Conservation (phyloP, 1,140 invertebrate genomes). For the Apis mellifera region Amel_HAv3.1 CM009936.2:9623501-9624000, state of each 20-base stretch:
- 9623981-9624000: neutral
- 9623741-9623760: neutral
- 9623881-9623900: constrained; percentile 1
- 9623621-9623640: neutral
- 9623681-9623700: neutral
- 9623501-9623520: too few species aligned
- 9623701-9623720: constrained; percentile 18
- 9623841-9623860: constrained; percentile 2
- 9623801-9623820: constrained; percentile 4
- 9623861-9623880: neutral
- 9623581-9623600: neutral
- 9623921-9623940: neutral
- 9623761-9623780: constrained; percentile 11
- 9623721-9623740: constrained; percentile 17
- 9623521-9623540: too few species aligned
- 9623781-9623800: neutral
- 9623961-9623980: neutral
- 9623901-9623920: neutral
- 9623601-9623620: neutral
- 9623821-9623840: constrained; percentile 17
- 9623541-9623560: too few species aligned
- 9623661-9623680: neutral
- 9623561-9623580: too few species aligned
- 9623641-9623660: too few species aligned
- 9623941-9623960: neutral